phyloP scores from a whole-genome alignment of 2,797 vertebrate species.

The Oryzias sinensis region DNA sequence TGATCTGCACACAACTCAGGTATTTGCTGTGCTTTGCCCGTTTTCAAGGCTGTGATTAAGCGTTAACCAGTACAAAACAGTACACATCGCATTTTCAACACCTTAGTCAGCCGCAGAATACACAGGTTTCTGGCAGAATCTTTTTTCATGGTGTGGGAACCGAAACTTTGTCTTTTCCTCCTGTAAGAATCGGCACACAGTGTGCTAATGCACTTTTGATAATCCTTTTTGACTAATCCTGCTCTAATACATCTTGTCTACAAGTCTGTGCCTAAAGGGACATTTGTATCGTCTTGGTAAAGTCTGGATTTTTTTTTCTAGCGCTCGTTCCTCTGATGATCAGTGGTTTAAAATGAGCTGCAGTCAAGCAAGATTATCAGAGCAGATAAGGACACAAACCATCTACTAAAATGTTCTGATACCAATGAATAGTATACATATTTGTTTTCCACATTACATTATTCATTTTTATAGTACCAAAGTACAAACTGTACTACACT shows the following conservation, averaged over 20 bases:
- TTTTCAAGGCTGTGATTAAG: conserved; percentile 60
- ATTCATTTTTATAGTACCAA: too few species aligned
- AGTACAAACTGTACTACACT: too few species aligned
- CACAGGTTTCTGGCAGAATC: conserved; percentile 50
- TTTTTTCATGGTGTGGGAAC: conserved; percentile 55
- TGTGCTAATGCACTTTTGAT: conserved; percentile 9
- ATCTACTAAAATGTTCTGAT: too few species aligned
- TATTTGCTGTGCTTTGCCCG: conserved; percentile 57
- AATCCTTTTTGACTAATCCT: too few species aligned
- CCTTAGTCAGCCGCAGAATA: conserved; percentile 47
- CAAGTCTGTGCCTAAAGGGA: not conserved
- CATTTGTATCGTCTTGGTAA: conserved; percentile 17
- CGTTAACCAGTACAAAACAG: conserved; percentile 70
- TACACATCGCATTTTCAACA: conserved; percentile 66
- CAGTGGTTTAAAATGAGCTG: conserved; percentile 6
- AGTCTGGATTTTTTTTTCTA: too few species aligned
- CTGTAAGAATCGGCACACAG: conserved; percentile 30
- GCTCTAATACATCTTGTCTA: conserved; percentile 11
- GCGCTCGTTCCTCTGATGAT: not conserved
- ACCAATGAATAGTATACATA: too few species aligned
- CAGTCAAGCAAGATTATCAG: conserved; percentile 19
- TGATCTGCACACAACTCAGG: conserved; percentile 50
- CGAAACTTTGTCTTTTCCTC: conserved; percentile 38
- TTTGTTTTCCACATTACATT: too few species aligned
- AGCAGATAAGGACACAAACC: conserved; percentile 13